Base-by-base conservation (phyloP, 2,888 invertebrate genomes). In the Polymixis flavicincta region DNA sequence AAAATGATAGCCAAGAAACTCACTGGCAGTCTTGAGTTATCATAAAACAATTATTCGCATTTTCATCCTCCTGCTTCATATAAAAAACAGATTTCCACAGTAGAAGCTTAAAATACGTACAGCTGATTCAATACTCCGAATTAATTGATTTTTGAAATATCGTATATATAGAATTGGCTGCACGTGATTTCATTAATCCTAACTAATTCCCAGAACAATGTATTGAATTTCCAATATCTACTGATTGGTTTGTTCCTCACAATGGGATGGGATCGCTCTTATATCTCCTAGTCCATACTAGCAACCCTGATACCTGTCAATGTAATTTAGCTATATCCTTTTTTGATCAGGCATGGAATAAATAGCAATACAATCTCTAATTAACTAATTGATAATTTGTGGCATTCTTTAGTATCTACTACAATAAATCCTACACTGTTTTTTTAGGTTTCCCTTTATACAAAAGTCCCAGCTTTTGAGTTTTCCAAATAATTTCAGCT, bases 71-170 rank as follows among this genome's bases (percentile, higher is more conserved):
- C 17, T 7, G 13, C 5, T 19, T 2, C 25, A 11, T 7, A 5
- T 1, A 54, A 45, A 37, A 37, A 54, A 37, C 22, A n/a, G 11
- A 52, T 54, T 54, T 45, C 11, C 14, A 5, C 8, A 22, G 22
- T 73, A 48, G 28, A 37, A 32, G 17, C 28, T 59, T 77, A 17
- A 11, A 60, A 52, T 37, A 22, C 13, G 25, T 28, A 19, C 22
- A 54, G 28, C n/a, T 52, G 42, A 25, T 74, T 75, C 19, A 82
- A 60, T 60, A 14, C 3, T 75, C 19, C 9, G 22, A 76, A 28
- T 9, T 25, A 1, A 42, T 22, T 9, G 7, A 8, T 50, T 50
- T 50, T 52, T 60, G 11, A 70, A 37, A 57, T 66, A 52, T 42
- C 6, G 2, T n/a, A 54, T 57, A 66, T 9, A 42, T 9, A 9